Base-by-base conservation (phyloP, 2,888 invertebrate species). In the Plebejus melissa region DNA sequence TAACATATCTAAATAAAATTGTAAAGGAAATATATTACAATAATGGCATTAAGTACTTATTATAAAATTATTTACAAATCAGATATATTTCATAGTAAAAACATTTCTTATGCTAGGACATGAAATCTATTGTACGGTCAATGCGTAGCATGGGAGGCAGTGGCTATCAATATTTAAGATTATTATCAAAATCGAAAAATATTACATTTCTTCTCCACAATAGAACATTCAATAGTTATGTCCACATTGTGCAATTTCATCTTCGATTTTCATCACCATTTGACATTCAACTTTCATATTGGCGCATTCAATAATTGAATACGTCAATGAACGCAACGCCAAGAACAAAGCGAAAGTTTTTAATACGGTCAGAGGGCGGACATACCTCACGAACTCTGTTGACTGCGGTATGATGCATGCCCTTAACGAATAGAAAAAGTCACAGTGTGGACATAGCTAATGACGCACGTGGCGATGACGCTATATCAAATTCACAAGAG, bases 1-100 rank as follows among this genome's bases (percentile, higher is more conserved):
- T n/a, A n/a, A n/a, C n/a, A n/a, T n/a, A n/a, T n/a, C n/a, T n/a
- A n/a, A 71, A 78, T 82, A 83, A 79, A 82, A 81, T 76, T 81
- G 82, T 79, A 79, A 78, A 77, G 77, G 80, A 77, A 83, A 84
- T 83, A 82, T 72, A 28, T 28, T 72, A 72, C 50, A 72, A 54
- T 72, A 72, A 50, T 72, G 28, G 50, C 46, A 32, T 77, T 79
- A 79, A 79, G 78, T 78, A 70, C 72, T 72, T 54, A 50, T 46
- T 13, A 50, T 72, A 72, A 72, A 46, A 54, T 72, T 72, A 72
- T 72, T 50, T 72, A 72, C 72, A 72, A 72, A 72, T 50, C 46
- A 72, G 50, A 54, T 28, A 28, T 54, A 72, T 54, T 50, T 22
- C 50, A 54, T 50, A 72, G 50, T 46, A 54, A 46, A 54, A 72